Evolutionary conservation across 2,888 invertebrate genomes (phyloP).

Genomic region (Coelogynopora nodosa): DNA sequence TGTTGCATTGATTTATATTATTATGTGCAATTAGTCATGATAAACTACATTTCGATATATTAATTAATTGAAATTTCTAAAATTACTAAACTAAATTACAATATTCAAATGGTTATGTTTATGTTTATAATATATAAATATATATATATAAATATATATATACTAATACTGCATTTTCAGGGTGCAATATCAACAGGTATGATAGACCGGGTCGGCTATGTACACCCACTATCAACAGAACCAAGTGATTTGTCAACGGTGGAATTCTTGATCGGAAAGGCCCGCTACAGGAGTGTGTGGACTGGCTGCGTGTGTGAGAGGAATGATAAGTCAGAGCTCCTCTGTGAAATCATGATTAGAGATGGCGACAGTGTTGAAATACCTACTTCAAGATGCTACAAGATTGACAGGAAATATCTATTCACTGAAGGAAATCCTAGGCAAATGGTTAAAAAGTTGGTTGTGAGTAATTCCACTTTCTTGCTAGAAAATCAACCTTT

Average conservation of each 20-base stretch:
- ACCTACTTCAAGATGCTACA: background rate
- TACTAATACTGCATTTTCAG: background rate
- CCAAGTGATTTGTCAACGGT: background rate
- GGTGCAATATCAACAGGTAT: background rate
- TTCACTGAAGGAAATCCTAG: background rate
- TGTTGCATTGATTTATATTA: too few relatives aligned
- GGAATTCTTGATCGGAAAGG: background rate
- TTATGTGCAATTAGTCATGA: too few relatives aligned
- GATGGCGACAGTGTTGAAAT: background rate
- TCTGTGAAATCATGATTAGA: background rate
- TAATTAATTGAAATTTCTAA: too few relatives aligned
- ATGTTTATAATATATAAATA: too few relatives aligned
- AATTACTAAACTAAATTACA: too few relatives aligned
- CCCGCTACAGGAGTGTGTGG: background rate
- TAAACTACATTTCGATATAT: too few relatives aligned
- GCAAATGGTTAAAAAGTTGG: too few relatives aligned
- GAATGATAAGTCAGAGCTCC: background rate
- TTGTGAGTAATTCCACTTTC: background rate
- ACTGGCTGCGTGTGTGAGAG: background rate
- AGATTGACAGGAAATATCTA: background rate
- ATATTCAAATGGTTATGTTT: too few relatives aligned
- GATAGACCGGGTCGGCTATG: background rate
- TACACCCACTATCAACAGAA: background rate
- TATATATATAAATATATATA: background rate
- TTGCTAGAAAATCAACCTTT: background rate